Evolutionary conservation across 2,797 vertebrate species (phyloP), one percentile per base, ranked within the genome.

Genomic region (Enteromius thamalakanensis): DNA sequence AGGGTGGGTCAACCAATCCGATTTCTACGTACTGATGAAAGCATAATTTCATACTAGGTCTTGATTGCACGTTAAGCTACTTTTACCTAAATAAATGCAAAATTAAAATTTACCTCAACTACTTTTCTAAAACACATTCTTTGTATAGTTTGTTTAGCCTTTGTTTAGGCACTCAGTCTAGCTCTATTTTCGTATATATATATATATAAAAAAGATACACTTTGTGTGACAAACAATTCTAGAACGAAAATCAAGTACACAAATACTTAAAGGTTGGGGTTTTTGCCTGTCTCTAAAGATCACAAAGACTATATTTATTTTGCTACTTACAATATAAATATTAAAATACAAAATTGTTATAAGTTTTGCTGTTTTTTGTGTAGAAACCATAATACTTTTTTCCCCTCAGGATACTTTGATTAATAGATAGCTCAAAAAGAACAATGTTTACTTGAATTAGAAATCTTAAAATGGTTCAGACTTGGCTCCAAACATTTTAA

Each of bases 31-130:
- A 67, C 58, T 62, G 80, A 87, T 53, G 80, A 86, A 45, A 45
- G 26, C 67, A 82, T 74, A n/a, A 79, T 76, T 77, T 81, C 78
- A 79, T 77, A 68, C 51, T 11, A 32, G n/a, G 10, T 40, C 79
- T 71, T 47, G 23, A 45, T 62, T 32, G 29, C 10, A 64, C 47
- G 42, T 32, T 47, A 64, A 29, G 29, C 3, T 58, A 40, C 11
- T 37, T 42, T 42, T 42, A 42, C 9, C 40, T 32, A 72, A 71
- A 47, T 51, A 3, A 71, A 47, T 3, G 6, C 23, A 14, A 40
- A 40, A 26, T 26, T 3, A 15, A 26, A 70, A 47, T 26, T 70
- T n/a, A 69, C 42, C 69, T 19, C 26, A 3, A 11, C 26, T 71
- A 29, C 29, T 64, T 49, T 71, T 1, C 42, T 71, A 49, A 32